Percentiles rank a stretch among this genome's conserved stretches.
Conservation (phyloP, 2,113 vertebrate species). For the Zeus faber region DNA sequence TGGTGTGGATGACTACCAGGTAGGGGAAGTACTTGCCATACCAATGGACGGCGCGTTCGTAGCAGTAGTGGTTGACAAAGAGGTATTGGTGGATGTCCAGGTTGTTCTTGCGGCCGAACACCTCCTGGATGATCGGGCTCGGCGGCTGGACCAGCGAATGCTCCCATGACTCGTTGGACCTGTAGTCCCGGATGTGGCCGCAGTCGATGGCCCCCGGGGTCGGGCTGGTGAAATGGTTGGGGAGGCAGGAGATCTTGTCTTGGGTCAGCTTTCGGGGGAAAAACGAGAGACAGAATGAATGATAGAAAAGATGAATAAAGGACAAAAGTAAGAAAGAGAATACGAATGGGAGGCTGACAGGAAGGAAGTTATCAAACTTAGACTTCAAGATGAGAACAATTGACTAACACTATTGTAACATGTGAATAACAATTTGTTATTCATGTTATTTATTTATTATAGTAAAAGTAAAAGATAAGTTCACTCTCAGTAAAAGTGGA, state of each 20-base stretch:
- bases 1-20: conserved; percentile 85
- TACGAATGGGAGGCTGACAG: neutral
- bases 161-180: conserved; percentile 44
- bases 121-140: conserved; percentile 57
- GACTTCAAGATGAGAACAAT: too few species aligned
- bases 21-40: conserved; percentile 91
- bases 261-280: conserved; percentile 81
- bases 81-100: conserved; percentile 88
- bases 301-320: too few species aligned
- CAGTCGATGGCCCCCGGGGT: conserved; percentile 68
- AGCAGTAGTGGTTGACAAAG: conserved; percentile 89
- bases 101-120: conserved; percentile 79
- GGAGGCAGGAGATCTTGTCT: conserved; percentile 88
- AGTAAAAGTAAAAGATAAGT: too few species aligned
- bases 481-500: too few species aligned
- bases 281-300: neutral
- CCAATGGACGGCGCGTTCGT: conserved; percentile 86
- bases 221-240: conserved; percentile 69
- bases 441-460: too few species aligned
- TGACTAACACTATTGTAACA: too few species aligned
- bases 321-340: too few species aligned
- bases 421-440: too few species aligned
- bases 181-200: conserved; percentile 62
- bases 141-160: conserved; percentile 23
- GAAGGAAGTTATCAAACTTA: neutral